These are phyloP conservation scores for Drosophila serrata DNA, from an alignment of 1,140 invertebrate species.

Conservation along the genomic window DNA sequence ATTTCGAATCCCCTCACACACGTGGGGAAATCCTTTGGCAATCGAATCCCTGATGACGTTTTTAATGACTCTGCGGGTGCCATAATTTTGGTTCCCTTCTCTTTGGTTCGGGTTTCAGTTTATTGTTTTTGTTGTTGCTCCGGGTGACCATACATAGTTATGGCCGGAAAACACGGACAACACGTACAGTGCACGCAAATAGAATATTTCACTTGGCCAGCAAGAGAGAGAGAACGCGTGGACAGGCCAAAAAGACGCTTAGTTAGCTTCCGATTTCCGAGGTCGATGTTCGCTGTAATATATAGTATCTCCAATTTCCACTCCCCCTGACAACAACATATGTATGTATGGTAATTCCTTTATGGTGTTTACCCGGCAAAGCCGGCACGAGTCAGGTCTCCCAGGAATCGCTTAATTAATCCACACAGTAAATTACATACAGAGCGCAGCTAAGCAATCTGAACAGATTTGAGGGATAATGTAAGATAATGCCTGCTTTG, in stretches of 20 bases:
- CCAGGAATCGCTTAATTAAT: constrained; percentile 32
- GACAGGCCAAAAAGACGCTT: constrained; percentile 23
- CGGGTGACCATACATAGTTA: constrained; percentile 42
- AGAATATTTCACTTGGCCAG: constrained; percentile 34
- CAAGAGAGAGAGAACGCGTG: background rate
- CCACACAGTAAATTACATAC: constrained; percentile 16
- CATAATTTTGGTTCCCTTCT: constrained; percentile 18
- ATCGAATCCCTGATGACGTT: constrained; percentile 20
- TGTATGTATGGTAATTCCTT: constrained; percentile 27
- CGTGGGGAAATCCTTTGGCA: constrained; percentile 30
- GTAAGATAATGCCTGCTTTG: background rate
- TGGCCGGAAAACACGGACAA: constrained; percentile 40
- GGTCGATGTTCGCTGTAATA: constrained; percentile 56
- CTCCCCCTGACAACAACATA: background rate
- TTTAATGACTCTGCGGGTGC: constrained; percentile 44
- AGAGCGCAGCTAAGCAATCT: constrained; percentile 5
- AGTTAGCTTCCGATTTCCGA: constrained; percentile 45
- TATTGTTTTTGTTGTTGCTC: constrained; percentile 26
- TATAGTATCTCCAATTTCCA: background rate
- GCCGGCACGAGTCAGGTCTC: constrained; percentile 11
- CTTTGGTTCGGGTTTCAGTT: background rate
- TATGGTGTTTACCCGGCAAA: constrained; percentile 25
- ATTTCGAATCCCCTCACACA: constrained; percentile 14
- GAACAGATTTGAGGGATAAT: constrained; percentile 19
- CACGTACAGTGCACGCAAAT: constrained; percentile 42